Percentiles rank a stretch among this genome's conserved stretches.
phyloP scores from a whole-genome alignment of 1,140 invertebrate genomes.

The Procambarus virginalis region DNA sequence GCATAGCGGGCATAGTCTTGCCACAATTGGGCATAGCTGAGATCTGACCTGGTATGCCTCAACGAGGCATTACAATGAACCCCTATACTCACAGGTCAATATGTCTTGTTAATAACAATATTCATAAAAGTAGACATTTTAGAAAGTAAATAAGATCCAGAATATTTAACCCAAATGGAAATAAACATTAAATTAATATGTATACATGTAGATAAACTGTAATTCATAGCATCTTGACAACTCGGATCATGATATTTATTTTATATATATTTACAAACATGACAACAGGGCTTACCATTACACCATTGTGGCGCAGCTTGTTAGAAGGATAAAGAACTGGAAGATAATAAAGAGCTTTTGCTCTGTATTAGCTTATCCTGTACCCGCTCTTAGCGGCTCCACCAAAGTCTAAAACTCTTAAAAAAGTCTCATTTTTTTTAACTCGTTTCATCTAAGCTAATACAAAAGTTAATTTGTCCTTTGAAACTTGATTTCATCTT shows the following conservation, averaged over 20 bases:
- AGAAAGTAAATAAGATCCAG: neutral
- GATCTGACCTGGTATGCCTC: no score
- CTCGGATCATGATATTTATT: neutral
- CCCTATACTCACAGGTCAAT: no score
- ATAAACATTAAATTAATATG: neutral
- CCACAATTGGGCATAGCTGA: no score
- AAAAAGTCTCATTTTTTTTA: neutral
- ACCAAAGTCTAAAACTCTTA: neutral
- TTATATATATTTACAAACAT: constrained; percentile 3
- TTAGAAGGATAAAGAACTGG: neutral
- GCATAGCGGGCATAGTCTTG: no score
- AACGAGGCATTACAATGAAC: no score
- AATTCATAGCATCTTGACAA: neutral
- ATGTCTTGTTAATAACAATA: neutral
- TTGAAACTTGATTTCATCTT: neutral
- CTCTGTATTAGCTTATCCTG: neutral
- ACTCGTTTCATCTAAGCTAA: neutral
- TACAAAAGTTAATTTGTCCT: neutral
- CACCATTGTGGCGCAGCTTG: neutral
- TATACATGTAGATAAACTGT: neutral
- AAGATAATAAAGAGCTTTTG: neutral
- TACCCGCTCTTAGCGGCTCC: neutral
- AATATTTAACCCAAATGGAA: neutral
- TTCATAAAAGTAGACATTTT: neutral
- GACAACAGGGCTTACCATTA: neutral